Base-by-base conservation (phyloP, 2,888 invertebrate species). In the Fabriciana adippe region DNA sequence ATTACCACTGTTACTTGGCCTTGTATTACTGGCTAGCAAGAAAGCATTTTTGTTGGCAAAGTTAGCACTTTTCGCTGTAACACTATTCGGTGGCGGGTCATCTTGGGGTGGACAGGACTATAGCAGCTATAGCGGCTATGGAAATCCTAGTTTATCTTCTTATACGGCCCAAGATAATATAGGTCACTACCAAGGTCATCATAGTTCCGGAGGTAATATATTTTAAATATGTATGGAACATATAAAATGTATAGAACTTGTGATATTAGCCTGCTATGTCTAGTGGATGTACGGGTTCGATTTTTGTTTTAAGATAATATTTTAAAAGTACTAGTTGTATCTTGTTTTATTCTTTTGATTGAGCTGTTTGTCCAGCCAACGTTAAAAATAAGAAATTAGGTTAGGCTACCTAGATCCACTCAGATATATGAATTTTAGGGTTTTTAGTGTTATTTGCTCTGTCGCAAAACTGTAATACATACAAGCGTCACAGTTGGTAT, bases 31-130 rank as follows among this genome's bases (percentile, higher is more conserved):
- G 54, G 90, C 97, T 3, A 95, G 96, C 21, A 97, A 97, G 79
- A 97, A 97, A 79, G 96, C 96, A 0, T 93, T 96, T 55, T 81
- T 97, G 2, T 79, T 97, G 16, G 95, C 96, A 56, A 97, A 97
- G 81, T 72, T 97, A 61, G 96, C 96, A 0, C 84, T 97, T 11
- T 86, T 96, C 62, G 90, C 96, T 14, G 94, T 95, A 31, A 95
- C 95, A 35, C 90, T 96, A 2, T 93, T 96, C 74, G 95, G 96
- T 55, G 84, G 94, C 67, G 88, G 93, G 3, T 81, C 85, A 21
- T 82, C 94, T 74, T 92, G 90, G 31, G 93, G 90, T 6, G 80
- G 90, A 1, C 77, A 82, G 16, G 74, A 75, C 0, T 83, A 81
- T 67, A 81, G 83, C 41, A 83, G 84, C 1, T 83, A 81, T 67